Evolutionary conservation across 2,113 vertebrate genomes (phyloP).

Genomic region (Cavia aperea): DNA sequence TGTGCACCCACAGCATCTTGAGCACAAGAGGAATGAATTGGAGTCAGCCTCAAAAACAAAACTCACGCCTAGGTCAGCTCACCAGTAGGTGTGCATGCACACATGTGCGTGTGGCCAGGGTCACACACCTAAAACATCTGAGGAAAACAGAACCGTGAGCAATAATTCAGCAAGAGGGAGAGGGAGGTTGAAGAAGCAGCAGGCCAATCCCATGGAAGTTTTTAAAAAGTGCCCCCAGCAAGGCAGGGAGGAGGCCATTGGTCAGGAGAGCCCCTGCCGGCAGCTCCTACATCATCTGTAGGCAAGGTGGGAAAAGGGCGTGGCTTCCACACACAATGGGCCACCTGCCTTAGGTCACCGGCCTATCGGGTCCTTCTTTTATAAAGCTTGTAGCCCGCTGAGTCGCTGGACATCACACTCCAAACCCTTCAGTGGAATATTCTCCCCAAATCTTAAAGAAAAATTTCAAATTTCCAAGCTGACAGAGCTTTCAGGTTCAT

Average conservation of each 20-base stretch:
- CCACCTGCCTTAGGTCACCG: not conserved
- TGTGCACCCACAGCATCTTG: too few species aligned
- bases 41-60: too few species aligned
- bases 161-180: constrained; percentile 24
- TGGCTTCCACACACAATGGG: not conserved
- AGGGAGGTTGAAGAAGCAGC: constrained; percentile 53
- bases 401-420: not conserved
- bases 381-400: not conserved
- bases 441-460: not conserved
- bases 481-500: not conserved
- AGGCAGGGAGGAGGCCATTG: not conserved
- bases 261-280: not conserved
- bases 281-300: not conserved
- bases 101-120: too few species aligned
- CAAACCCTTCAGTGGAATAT: not conserved
- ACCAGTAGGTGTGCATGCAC: too few species aligned
- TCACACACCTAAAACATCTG: too few species aligned
- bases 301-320: not conserved
- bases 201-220: not conserved
- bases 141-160: not conserved
- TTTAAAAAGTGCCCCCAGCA: not conserved
- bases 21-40: too few species aligned
- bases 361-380: not conserved
- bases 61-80: too few species aligned
- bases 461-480: not conserved